Conservation (phyloP, 2,888 invertebrate species). For the Leucania comma region DNA sequence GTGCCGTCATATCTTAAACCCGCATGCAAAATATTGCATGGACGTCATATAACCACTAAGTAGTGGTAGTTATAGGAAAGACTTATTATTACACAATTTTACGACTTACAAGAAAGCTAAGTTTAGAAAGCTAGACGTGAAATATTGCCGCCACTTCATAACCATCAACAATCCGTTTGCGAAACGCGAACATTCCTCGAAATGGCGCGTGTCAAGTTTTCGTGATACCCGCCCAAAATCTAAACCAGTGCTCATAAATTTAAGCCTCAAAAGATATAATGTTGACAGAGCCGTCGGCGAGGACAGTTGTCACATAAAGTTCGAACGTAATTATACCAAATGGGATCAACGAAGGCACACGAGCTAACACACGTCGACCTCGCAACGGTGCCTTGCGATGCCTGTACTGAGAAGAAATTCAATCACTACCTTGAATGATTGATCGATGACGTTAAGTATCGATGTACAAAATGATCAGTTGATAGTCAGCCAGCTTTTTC, state of each 20-base stretch:
- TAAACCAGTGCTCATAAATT: constrained; percentile 47
- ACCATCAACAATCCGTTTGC: constrained; percentile 2
- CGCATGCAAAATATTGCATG: constrained; percentile 2
- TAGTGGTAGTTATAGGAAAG: not conserved
- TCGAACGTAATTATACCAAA: constrained; percentile 89
- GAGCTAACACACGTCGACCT: constrained; percentile 84
- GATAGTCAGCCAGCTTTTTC: too few relatives aligned
- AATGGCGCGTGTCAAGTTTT: constrained; percentile 8
- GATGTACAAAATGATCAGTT: constrained; percentile 14
- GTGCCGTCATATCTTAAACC: not conserved
- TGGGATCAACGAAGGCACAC: constrained; percentile 86
- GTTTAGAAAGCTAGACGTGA: constrained; percentile 20
- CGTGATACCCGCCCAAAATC: constrained; percentile 37
- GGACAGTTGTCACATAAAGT: constrained; percentile 82
- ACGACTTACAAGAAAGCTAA: constrained; percentile 30
- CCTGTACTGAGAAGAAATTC: constrained; percentile 82
- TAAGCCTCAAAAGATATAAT: constrained; percentile 48
- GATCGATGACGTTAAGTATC: constrained; percentile 73
- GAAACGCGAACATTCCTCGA: constrained; percentile 1
- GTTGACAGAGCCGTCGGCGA: constrained; percentile 81
- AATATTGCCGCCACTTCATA: constrained; percentile 22
- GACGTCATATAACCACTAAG: not conserved
- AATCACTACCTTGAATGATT: constrained; percentile 76
- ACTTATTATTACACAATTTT: constrained; percentile 27
- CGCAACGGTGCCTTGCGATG: constrained; percentile 72